A percentile compares a stretch with the other conserved stretches of the same genome.
Evolutionary conservation across 2,113 vertebrate species (phyloP).

Genomic region (Pseudorasbora parva): DNA sequence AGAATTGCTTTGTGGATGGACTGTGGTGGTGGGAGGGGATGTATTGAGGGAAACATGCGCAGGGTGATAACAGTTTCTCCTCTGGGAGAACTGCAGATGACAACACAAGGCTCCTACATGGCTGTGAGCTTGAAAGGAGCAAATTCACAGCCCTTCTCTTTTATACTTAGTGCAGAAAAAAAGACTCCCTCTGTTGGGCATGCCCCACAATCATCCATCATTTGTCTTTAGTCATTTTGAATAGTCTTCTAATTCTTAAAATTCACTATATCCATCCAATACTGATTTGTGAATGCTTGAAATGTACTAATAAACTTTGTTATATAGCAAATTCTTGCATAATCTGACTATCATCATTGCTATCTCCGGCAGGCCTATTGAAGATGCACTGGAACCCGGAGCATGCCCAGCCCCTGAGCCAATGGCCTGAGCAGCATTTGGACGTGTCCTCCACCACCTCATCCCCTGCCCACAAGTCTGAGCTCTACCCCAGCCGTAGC

Average conservation of each 20-base stretch:
- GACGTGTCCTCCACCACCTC: conserved; percentile 97
- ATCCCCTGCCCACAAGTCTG: conserved; percentile 92
- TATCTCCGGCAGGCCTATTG: conserved; percentile 77
- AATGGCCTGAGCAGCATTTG: conserved; percentile 99
- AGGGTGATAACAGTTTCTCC: conserved; percentile 77
- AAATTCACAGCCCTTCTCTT: conserved; percentile 47
- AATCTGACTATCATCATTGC: conserved; percentile 12
- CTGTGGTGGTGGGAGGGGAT: conserved; percentile 64
- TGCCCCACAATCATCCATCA: not conserved
- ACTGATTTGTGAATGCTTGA: not conserved
- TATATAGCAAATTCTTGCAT: not conserved
- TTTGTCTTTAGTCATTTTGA: not conserved
- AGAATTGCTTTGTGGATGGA: conserved; percentile 65
- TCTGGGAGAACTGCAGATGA: conserved; percentile 79
- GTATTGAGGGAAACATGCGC: conserved; percentile 69
- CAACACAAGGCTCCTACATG: conserved; percentile 60
- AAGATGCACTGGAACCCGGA: conserved; percentile 99
- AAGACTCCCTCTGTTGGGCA: conserved; percentile 44
- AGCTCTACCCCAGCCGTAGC: conserved; percentile 80
- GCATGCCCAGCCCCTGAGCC: conserved; percentile 97
- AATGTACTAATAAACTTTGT: not conserved
- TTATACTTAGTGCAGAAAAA: conserved; percentile 55
- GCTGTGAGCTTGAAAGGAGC: conserved; percentile 63
- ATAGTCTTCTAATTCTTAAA: not conserved
- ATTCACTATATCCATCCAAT: not conserved